Evolutionary conservation across 2,113 vertebrate genomes (phyloP).

Genomic region (Anarhynchus alexandrinus): DNA sequence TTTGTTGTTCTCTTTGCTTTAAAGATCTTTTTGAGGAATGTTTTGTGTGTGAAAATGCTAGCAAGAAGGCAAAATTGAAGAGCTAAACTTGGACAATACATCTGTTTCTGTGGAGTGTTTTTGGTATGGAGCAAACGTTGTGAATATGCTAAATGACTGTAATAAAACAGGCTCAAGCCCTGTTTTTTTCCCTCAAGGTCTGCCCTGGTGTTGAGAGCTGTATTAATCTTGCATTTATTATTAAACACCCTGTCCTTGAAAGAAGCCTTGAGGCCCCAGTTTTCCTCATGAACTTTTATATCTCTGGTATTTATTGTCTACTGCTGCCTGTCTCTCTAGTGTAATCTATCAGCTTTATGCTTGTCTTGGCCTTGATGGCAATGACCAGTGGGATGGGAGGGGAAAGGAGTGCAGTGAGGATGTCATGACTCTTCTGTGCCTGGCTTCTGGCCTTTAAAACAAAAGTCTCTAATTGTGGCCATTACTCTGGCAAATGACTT

Average conservation of each 20-base stretch:
- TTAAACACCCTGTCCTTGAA: slow-evolving; percentile 29
- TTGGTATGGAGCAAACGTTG: background rate
- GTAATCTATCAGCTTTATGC: background rate
- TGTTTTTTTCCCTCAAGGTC: background rate
- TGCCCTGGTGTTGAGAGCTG: background rate
- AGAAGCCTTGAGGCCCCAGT: slow-evolving; percentile 1
- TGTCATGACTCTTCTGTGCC: background rate
- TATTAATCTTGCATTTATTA: slow-evolving; percentile 53
- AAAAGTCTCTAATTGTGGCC: background rate
- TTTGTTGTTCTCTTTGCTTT: background rate
- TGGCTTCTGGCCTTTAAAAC: background rate
- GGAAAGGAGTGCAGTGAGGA: background rate
- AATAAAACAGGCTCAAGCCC: slow-evolving; percentile 1
- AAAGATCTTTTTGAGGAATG: background rate
- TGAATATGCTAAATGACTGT: slow-evolving; percentile 1
- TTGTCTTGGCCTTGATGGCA: background rate
- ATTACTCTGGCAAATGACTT: background rate
- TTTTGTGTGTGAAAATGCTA: background rate
- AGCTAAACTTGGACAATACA: background rate
- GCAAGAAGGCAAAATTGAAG: background rate
- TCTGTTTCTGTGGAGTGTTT: background rate
- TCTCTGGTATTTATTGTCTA: slow-evolving; percentile 6
- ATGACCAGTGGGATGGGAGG: background rate
- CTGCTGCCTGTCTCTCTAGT: background rate
- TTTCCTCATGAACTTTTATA: background rate